Conservation (phyloP, 2,113 vertebrate genomes). For the Sebastes fasciatus region DNA sequence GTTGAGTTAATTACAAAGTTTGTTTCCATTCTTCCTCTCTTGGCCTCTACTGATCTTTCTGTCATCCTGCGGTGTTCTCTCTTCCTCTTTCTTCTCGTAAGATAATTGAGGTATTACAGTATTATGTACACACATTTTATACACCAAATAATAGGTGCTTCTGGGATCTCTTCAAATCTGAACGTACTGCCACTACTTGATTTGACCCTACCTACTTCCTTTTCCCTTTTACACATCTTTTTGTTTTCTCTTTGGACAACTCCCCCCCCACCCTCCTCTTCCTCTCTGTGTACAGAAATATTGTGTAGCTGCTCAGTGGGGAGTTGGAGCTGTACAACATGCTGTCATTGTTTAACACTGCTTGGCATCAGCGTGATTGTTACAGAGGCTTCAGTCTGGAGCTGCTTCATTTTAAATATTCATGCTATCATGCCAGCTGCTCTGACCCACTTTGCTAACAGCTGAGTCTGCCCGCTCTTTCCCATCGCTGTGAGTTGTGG, state of each 20-base stretch:
- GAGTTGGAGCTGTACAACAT: slow-evolving; percentile 49
- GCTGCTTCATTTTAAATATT: slow-evolving; percentile 76
- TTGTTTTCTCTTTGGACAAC: slow-evolving; percentile 24
- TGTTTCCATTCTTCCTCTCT: slow-evolving; percentile 40
- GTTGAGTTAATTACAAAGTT: slow-evolving; percentile 60
- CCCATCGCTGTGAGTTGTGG: slow-evolving; percentile 42
- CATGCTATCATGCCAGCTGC: slow-evolving; percentile 69
- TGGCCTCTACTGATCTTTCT: slow-evolving; percentile 17
- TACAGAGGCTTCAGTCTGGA: slow-evolving; percentile 58
- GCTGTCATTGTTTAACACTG: slow-evolving; percentile 68
- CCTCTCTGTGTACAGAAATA: slow-evolving; percentile 27
- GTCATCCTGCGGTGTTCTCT: slow-evolving; percentile 12
- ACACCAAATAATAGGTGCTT: slow-evolving; percentile 11
- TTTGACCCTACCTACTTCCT: not conserved
- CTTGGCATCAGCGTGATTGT: slow-evolving; percentile 59
- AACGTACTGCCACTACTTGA: not conserved
- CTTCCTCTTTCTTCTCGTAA: slow-evolving; percentile 2
- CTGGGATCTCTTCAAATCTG: not conserved
- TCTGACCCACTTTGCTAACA: slow-evolving; percentile 79
- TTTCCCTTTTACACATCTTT: not conserved
- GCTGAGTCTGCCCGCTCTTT: slow-evolving; percentile 61
- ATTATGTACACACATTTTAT: slow-evolving; percentile 2
- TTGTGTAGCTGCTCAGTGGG: slow-evolving; percentile 41
- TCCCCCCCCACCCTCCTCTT: not conserved
- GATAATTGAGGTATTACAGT: slow-evolving; percentile 10